Percentiles rank a stretch among this genome's conserved stretches.
These are phyloP conservation scores for Beaufortia kweichowensis DNA, from an alignment of 2,113 vertebrate genomes.

Conservation along the genomic window DNA sequence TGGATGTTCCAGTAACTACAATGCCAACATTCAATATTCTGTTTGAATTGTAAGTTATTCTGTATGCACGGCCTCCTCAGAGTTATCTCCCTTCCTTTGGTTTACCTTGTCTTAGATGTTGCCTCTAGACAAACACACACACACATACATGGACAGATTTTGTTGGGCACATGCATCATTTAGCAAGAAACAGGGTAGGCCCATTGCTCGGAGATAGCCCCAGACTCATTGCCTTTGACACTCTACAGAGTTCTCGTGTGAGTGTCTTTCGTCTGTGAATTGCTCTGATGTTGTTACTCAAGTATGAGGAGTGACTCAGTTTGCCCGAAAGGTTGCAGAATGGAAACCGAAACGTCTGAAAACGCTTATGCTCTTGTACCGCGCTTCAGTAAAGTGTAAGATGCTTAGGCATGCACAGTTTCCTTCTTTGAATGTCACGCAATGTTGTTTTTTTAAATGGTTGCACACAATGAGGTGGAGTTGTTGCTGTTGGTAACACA, in stretches of 20 bases:
- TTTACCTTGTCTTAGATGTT: constrained; percentile 23
- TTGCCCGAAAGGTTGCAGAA: constrained; percentile 31
- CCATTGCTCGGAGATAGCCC: constrained; percentile 10
- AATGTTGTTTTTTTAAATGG: too few species aligned
- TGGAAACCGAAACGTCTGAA: too few species aligned
- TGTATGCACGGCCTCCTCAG: constrained; percentile 12
- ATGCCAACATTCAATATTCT: constrained; percentile 22
- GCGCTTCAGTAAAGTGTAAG: too few species aligned
- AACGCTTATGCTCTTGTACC: too few species aligned
- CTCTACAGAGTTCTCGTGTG: not conserved
- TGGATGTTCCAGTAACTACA: constrained; percentile 31
- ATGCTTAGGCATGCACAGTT: too few species aligned
- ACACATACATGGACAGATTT: constrained; percentile 28
- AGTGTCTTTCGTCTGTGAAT: constrained; percentile 7
- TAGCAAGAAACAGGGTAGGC: constrained; percentile 23
- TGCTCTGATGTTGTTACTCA: constrained; percentile 2
- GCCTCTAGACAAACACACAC: constrained; percentile 26
- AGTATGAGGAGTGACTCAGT: constrained; percentile 38
- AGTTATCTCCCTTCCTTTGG: constrained; percentile 11
- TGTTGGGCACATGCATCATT: constrained; percentile 35
- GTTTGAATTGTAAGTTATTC: constrained; percentile 28
- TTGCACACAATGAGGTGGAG: too few species aligned
- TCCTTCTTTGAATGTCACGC: too few species aligned
- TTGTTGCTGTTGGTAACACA: too few species aligned
- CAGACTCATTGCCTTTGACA: constrained; percentile 29